These are phyloP conservation scores for Minunthozetes semirufus DNA, from an alignment of 2,888 invertebrate species.

Conservation along the genomic window DNA sequence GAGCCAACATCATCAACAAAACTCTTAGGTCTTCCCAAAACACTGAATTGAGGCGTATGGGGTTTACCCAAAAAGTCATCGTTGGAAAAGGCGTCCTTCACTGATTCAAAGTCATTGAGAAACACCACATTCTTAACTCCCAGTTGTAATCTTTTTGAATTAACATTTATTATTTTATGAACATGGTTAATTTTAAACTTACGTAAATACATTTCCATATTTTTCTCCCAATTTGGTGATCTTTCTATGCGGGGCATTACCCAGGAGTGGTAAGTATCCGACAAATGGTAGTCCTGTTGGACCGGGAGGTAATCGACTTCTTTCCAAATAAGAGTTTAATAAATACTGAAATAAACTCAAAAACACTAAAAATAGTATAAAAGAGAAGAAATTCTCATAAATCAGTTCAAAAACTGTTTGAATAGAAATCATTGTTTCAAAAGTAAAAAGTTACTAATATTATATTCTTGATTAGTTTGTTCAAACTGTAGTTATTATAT, in stretches of 20 bases:
- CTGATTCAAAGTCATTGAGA: conserved; percentile 37
- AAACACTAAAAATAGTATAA: not conserved
- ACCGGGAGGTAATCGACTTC: conserved; percentile 40
- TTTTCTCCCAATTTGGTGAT: conserved; percentile 37
- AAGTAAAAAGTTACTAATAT: too few relatives aligned
- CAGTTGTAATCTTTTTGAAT: conserved; percentile 34
- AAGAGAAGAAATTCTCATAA: not conserved
- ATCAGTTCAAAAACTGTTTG: not conserved
- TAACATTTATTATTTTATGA: not conserved
- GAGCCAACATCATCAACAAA: conserved; percentile 14
- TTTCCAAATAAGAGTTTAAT: not conserved
- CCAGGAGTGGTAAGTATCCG: conserved; percentile 42
- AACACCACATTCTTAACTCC: conserved; percentile 39
- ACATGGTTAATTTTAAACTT: not conserved
- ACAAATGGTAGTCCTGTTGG: conserved; percentile 41
- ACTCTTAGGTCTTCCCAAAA: conserved; percentile 35
- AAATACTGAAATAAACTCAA: not conserved
- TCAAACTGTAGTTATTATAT: too few relatives aligned
- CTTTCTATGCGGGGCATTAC: conserved; percentile 33
- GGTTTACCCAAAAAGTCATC: conserved; percentile 36
- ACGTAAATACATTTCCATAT: conserved; percentile 41
- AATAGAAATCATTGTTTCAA: too few relatives aligned
- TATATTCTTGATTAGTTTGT: too few relatives aligned
- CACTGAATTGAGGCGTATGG: conserved; percentile 13
- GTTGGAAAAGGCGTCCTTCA: conserved; percentile 39